A percentile compares a stretch with the other conserved stretches of the same genome.
Conservation (phyloP, 35 echinoderm and acorn worm genomes). For the Acanthaster planci region DNA sequence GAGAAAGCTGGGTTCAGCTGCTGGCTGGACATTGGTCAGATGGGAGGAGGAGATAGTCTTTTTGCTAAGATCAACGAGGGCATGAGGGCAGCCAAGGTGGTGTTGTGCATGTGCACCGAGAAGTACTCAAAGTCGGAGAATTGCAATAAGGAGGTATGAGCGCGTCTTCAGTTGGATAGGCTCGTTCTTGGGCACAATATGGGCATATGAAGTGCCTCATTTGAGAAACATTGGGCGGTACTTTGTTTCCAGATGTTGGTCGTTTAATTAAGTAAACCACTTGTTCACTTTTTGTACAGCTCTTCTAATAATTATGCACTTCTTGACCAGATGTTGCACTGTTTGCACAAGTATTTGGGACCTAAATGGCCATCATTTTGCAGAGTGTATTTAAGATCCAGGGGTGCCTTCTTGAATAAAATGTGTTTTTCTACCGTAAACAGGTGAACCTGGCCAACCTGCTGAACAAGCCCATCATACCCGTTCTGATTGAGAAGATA, state of each 20-base stretch:
- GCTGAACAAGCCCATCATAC: slow-evolving; percentile 98
- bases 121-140: slow-evolving; percentile 95
- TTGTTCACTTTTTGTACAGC: no score
- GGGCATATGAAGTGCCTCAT: no score
- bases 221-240: no score
- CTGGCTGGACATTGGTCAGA: slow-evolving; percentile 99
- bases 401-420: no score
- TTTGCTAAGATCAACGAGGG: slow-evolving; percentile 91
- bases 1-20: slow-evolving; percentile 91
- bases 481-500: slow-evolving; percentile 82
- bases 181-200: no score
- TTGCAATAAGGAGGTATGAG: slow-evolving; percentile 92
- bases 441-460: slow-evolving; percentile 97
- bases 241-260: no score
- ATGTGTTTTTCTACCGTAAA: neutral
- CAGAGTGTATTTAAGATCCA: no score
- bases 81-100: slow-evolving; percentile 89
- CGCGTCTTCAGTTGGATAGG: neutral
- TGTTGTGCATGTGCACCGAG: slow-evolving; percentile 88
- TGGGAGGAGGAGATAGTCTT: slow-evolving; percentile 92
- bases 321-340: no score
- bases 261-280: no score
- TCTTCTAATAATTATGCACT: no score
- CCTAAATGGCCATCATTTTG: no score
- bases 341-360: no score